These are phyloP conservation scores for Zaprionus tsacasi DNA, from an alignment of 1,140 invertebrate genomes.

Conservation along the genomic window DNA sequence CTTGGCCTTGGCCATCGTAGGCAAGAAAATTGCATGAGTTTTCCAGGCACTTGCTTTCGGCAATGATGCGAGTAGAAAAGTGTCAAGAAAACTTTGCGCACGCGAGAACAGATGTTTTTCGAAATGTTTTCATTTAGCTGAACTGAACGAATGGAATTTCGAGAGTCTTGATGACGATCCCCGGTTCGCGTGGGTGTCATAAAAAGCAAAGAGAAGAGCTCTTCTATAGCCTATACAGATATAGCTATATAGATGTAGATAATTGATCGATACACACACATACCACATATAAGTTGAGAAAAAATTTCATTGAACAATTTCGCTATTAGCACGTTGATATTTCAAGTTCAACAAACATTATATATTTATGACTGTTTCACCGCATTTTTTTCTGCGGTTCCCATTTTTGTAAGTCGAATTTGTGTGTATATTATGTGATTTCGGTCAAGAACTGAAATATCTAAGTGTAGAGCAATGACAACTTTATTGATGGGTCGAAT, in stretches of 20 bases:
- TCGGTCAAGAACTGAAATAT: not conserved
- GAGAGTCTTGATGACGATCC: constrained; percentile 39
- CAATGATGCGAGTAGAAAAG: constrained; percentile 32
- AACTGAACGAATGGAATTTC: constrained; percentile 51
- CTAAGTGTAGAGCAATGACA: not conserved
- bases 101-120: constrained; percentile 62
- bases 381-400: not conserved
- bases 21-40: constrained; percentile 32
- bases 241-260: constrained; percentile 21
- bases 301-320: constrained; percentile 52
- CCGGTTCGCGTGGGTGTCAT: constrained; percentile 56
- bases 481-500: not conserved
- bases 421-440: not conserved
- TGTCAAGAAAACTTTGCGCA: constrained; percentile 65
- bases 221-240: constrained; percentile 17
- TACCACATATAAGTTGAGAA: constrained; percentile 13
- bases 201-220: constrained; percentile 11
- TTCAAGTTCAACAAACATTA: constrained; percentile 72
- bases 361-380: not conserved
- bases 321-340: constrained; percentile 46
- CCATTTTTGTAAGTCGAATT: not conserved
- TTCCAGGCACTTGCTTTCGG: constrained; percentile 60
- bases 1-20: constrained; percentile 63
- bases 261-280: constrained; percentile 17
- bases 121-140: constrained; percentile 53